phyloP scores from a whole-genome alignment of 2,113 vertebrate genomes.

The Ochotona curzoniae region DNA sequence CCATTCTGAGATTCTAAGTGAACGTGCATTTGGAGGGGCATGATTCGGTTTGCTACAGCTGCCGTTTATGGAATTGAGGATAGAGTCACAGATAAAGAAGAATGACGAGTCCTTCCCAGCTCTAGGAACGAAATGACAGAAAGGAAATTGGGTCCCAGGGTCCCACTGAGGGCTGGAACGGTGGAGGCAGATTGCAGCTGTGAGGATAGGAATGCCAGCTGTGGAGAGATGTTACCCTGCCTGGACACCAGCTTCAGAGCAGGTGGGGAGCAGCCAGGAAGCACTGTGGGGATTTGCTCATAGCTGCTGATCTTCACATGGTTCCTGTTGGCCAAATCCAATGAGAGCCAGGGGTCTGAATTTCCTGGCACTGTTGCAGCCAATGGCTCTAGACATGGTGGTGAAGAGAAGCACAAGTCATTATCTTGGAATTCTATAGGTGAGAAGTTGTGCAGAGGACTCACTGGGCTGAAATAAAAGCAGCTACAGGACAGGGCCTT shows the following conservation, averaged over 20 bases:
- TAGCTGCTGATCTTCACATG: background rate
- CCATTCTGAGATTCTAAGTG: constrained; percentile 24
- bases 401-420: background rate
- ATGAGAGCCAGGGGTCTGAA: background rate
- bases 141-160: background rate
- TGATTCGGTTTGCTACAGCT: background rate
- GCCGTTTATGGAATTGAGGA: background rate
- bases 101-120: background rate
- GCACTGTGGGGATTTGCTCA: background rate
- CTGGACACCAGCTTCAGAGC: background rate
- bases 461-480: background rate
- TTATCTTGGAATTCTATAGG: background rate
- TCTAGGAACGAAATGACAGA: background rate
- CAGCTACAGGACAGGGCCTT: background rate
- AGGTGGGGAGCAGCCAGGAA: background rate
- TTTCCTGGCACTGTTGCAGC: background rate
- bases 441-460: background rate
- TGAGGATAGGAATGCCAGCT: background rate
- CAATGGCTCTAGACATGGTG: background rate
- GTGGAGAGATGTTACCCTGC: background rate
- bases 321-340: background rate
- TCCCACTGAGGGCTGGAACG: background rate
- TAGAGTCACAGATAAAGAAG: background rate
- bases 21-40: background rate
- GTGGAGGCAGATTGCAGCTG: background rate